Base-by-base conservation (phyloP, 2,888 invertebrate species). In the Microplitis deprimator region DNA sequence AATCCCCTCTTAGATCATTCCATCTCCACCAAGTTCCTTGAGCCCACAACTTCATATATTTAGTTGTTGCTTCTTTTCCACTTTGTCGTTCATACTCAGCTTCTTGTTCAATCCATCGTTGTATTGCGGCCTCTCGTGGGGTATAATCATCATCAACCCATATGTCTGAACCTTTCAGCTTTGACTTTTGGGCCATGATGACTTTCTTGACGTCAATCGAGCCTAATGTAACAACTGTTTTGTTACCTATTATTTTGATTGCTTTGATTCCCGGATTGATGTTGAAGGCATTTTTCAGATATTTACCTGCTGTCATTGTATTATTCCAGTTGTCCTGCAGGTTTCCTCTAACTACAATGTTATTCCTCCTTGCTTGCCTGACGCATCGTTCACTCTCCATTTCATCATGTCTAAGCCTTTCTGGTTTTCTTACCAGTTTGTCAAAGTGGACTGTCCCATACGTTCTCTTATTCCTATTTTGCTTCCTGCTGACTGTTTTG, bases 81-180 rank as follows among this genome's bases (percentile, higher is more conserved):
- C 13, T 13, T 59, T 7, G 8, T 7, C 13, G 7, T 59, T 59
- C 13, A 13, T 10, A 10, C 59, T 59, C 59, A 59, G 59, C 59
- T 59, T 59, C 59, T 59, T 13, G 7, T 13, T 59, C 13, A 10
- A 59, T 59, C 59, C 85, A 83, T 84, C 71, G 82, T 82, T 77
- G 41, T 17, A 50, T 8, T 69, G 40, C 69, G 76, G n/a, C 39
- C 64, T 64, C 71, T 72, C 68, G 29, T 68, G 67, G 71, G 79
- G 76, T 81, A 80, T 82, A 81, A 72, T 17, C 29, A 6, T 59
- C 41, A 73, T 69, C 65, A 41, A 59, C 65, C 73, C 61, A 41
- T 10, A 41, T 39, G 20, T 81, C 81, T 73, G 65, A 79, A 81
- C 76, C 70, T 13, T 65, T 69, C 75, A 77, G 79, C 79, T 39